Evolutionary conservation across 2,888 invertebrate genomes (phyloP), one percentile per base, ranked within the genome.

Genomic region (Cyrtodaria siliqua): DNA sequence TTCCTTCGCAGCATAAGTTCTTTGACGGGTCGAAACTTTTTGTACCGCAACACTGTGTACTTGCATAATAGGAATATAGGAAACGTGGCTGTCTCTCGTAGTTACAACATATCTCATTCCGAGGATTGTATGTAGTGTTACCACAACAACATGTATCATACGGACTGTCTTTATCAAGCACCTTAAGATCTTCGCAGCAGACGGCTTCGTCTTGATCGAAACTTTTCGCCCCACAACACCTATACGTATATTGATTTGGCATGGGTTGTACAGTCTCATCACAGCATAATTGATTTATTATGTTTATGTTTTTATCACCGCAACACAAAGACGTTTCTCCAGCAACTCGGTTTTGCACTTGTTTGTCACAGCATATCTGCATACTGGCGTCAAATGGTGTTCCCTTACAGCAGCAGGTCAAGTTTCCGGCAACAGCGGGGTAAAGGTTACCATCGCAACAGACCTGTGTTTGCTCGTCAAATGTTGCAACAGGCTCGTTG

Each of bases 1-100:
- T 16, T 18, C 64, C 72, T 9, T 72, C 69, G n/a, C 78, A 78
- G 27, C 78, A 78, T 9, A 78, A 40, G 40, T 59, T 60, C n/a
- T 72, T 78, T 14, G 69, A 60, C 8, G 78, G 66, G 38, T 78
- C 72, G 56, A 78, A 78, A 44, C 78, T 78, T 16, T 53, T 55
- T n/a, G 16, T 69, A 16, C 78, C 78, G 38, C 78, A 78, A 27
- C 78, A 78, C 24, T 78, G 78, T n/a, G 72, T 78, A 8, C 69
- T 69, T 44, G 60, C 52, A 20, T 61, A 62, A 55, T 27, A 71
- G n/a, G n/a, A n/a, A n/a, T n/a, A n/a, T n/a, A n/a, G n/a, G n/a
- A n/a, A n/a, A 29, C 55, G 40, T 9, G 76, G 61, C 27, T 76
- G 71, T 40, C 53, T 53, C 4, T 53, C 55, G 38, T 72, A 68